Evolutionary conservation across 2,113 vertebrate species (phyloP), one percentile per base, ranked within the genome.

Genomic region (Panthera uncia): DNA sequence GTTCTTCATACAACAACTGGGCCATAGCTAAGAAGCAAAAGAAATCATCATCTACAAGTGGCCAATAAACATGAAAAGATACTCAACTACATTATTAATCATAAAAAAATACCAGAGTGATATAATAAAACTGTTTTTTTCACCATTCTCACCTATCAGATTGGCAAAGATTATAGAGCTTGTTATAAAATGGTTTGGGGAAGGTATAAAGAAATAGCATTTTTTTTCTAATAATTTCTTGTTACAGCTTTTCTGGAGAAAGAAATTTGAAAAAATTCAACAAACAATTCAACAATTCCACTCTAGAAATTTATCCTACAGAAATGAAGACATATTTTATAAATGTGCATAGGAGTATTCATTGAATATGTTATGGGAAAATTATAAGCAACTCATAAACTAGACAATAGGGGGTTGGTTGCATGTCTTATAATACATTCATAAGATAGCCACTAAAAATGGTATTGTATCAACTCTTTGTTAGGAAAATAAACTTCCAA

Each of bases 191-290:
- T 91, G 3, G 1, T 84, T 87, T 71, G 15, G 27, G 45, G 10
- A 68, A 10, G 4, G 38, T 90, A 0, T n/a, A 68, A 85, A 93
- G 38, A 93, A 92, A 87, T 9, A 55, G 2, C 31, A 65, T 94
- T 90, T 97, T 76, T 76, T 71, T 90, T 87, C 4, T 85, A n/a
- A 55, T n/a, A 84, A 91, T 38, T 82, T 97, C 10, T 91, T 89
- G 36, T 57, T 87, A 57, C 16, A 91, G 41, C n/a, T 33, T 89
- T 91, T 82, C 19, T 9, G 11, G 29, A 82, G 65, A 94, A 57
- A 92, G 50, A 78, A 86, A 71, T 48, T 94, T 21, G 21, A 76
- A 0, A 88, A 76, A 91, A 92, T 76, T 16, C 33, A 94, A 88
- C 14, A 21, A 82, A 82, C 48, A 15, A 91, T 69, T 21, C 31